These are phyloP conservation scores for Salvelinus sp. DNA, from an alignment of 2,113 vertebrate species.

Conservation along the genomic window DNA sequence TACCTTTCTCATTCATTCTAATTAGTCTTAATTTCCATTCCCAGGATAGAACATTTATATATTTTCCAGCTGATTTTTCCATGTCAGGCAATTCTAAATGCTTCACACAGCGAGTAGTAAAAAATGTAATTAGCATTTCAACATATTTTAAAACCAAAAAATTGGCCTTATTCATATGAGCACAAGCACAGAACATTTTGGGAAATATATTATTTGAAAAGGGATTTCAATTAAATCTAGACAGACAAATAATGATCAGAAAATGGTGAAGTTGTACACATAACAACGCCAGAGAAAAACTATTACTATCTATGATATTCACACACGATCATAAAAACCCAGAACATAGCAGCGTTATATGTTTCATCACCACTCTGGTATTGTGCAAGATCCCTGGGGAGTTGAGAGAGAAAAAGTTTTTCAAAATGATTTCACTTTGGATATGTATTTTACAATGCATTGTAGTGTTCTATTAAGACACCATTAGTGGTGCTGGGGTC, in stretches of 20 bases:
- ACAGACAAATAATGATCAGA: no score
- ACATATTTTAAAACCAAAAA: constrained; percentile 35
- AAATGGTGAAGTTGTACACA: no score
- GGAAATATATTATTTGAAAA: no score
- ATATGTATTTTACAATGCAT: constrained; percentile 32
- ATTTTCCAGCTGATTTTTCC: constrained; percentile 48
- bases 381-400: background rate
- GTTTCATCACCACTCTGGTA: background rate
- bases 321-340: background rate
- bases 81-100: constrained; percentile 43
- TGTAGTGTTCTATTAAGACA: constrained; percentile 32
- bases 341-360: background rate
- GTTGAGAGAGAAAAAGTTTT: constrained; percentile 19
- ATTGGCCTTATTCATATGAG: constrained; percentile 48
- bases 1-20: constrained; percentile 61
- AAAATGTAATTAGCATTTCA: constrained; percentile 50
- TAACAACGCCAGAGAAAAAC: no score
- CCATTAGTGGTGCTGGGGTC: constrained; percentile 42
- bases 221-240: no score
- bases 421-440: constrained; percentile 24
- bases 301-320: no score
- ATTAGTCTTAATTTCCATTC: constrained; percentile 63
- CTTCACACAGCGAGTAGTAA: constrained; percentile 43
- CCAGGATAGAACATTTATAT: constrained; percentile 43
- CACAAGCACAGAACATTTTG: constrained; percentile 19